phyloP scores from a whole-genome alignment of 2,113 vertebrate species.

The Empidonax alnorum region DNA sequence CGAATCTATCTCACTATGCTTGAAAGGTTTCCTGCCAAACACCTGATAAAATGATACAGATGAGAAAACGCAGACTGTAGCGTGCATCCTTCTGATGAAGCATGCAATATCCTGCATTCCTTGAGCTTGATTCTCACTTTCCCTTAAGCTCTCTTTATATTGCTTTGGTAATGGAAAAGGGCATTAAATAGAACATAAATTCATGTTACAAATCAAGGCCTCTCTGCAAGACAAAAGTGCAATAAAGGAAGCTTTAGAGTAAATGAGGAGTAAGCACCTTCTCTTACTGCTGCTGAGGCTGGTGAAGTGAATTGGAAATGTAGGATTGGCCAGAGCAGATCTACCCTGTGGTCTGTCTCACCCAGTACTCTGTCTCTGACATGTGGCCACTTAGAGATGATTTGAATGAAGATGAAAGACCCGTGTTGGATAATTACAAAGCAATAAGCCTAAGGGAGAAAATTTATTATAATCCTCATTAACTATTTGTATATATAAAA shows the following conservation, averaged over 20 bases:
- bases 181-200: not conserved
- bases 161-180: conserved; percentile 9
- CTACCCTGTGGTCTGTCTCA: not conserved
- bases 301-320: not conserved
- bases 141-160: not conserved
- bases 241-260: conserved; percentile 20
- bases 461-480: not conserved
- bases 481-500: not conserved
- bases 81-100: not conserved
- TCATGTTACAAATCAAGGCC: not conserved
- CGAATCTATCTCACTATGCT: not conserved
- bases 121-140: conserved; percentile 30
- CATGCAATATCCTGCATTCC: conserved; percentile 35
- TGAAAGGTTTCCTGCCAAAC: conserved; percentile 1
- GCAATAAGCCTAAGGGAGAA: conserved; percentile 2
- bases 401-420: not conserved
- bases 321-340: not conserved
- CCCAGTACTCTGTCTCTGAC: not conserved
- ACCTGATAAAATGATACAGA: not conserved
- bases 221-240: conserved; percentile 12
- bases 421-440: not conserved
- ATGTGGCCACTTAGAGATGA: not conserved
- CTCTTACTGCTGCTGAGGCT: conserved; percentile 25
- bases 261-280: conserved; percentile 30
- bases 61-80: not conserved